phyloP scores from a whole-genome alignment of 2,888 invertebrate species.

The Alentia gelatinosa region DNA sequence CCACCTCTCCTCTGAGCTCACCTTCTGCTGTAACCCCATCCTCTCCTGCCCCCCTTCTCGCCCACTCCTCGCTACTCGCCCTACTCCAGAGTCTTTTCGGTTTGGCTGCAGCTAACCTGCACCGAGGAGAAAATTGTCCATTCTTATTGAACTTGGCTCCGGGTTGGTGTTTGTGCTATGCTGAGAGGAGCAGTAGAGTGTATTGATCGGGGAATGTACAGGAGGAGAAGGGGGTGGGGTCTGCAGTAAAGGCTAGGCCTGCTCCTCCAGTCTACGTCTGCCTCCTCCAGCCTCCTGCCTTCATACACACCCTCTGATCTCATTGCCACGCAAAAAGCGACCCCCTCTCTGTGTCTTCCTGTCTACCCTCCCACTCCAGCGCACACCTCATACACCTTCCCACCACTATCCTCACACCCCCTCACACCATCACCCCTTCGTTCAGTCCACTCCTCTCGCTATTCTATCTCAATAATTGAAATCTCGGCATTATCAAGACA shows the following conservation, averaged over 20 bases:
- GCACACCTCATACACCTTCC: neutral
- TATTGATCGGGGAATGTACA: neutral
- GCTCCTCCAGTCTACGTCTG: neutral
- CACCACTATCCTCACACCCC: neutral
- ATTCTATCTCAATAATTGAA: constrained; percentile 34
- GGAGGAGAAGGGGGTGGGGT: too few species aligned
- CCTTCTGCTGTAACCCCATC: neutral
- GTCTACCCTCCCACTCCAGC: neutral
- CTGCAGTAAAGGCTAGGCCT: too few species aligned
- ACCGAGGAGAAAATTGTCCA: too few species aligned
- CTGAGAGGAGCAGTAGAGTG: neutral
- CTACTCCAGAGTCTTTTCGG: too few species aligned
- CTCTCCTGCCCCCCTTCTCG: neutral
- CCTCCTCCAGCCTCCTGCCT: too few species aligned
- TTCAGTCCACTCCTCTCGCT: neutral
- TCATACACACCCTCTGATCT: too few species aligned
- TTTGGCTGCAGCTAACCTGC: too few species aligned
- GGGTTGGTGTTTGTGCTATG: neutral
- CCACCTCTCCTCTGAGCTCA: neutral
- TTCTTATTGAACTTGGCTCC: neutral
- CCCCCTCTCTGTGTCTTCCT: too few species aligned
- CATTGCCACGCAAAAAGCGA: too few species aligned
- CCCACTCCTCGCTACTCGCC: neutral
- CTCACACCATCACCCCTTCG: neutral
- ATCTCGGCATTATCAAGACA: constrained; percentile 14